A percentile compares a stretch with the other conserved stretches of the same genome.
Conservation (phyloP, 2,888 invertebrate species). For the Euplexia lucipara region DNA sequence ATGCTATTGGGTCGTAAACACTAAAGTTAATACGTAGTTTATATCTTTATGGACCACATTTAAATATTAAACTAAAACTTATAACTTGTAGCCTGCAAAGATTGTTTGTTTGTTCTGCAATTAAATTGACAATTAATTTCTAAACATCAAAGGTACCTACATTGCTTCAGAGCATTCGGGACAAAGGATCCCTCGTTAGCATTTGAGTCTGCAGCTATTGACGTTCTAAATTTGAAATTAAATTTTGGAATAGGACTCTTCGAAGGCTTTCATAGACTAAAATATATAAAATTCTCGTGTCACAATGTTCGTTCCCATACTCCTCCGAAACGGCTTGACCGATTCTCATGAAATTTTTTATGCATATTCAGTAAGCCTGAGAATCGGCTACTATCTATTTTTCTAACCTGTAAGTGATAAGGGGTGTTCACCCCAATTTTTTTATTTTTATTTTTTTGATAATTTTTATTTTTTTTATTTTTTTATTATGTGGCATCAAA, state of each 20-base stretch:
- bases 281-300: conserved; percentile 27
- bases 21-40: no score
- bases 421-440: no score
- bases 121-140: conserved; percentile 18
- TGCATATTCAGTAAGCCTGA: no score
- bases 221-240: conserved; percentile 31
- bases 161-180: conserved; percentile 1
- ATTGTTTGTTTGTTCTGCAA: conserved; percentile 16
- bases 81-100: conserved; percentile 1
- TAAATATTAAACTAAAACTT: background rate
- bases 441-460: no score
- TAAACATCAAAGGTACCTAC: conserved; percentile 9
- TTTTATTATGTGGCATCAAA: no score
- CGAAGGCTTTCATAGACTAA: conserved; percentile 10
- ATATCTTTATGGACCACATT: background rate
- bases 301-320: no score
- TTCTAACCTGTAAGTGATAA: no score
- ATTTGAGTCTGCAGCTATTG: conserved; percentile 5
- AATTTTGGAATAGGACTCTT: conserved; percentile 18
- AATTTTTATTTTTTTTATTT: no score
- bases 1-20: no score
- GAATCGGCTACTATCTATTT: no score
- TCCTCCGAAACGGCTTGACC: no score
- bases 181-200: conserved; percentile 12
- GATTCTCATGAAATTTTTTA: no score